Base-by-base conservation (phyloP, 2,888 invertebrate genomes). In the Leucophenga maculata region DNA sequence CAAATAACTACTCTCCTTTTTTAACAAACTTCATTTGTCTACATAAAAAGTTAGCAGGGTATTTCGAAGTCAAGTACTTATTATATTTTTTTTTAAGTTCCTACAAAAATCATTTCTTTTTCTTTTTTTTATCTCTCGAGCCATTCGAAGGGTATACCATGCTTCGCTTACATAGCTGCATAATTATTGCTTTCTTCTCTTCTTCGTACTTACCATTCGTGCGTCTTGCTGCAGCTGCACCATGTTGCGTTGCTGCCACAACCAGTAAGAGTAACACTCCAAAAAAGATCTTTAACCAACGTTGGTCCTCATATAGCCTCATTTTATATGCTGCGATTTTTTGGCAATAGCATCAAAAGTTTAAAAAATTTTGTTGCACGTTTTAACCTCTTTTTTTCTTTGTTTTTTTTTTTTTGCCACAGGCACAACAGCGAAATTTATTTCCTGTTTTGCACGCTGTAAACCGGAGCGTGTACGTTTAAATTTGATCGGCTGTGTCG, bases 241-340 rank as follows among this genome's bases (percentile, higher is more conserved):
- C 62, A 44, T 62, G 44, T 18, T 44, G 62, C 22, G 62, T 44
- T 13, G 46, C 62, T 13, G 31, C 46, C 22, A 48, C 46, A 22
- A 46, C 44, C 13, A 64, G 62, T 20, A 64, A 46, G 62, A 46
- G 13, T 8, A 64, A 50, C 14, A 50, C 16, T 50, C 50, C 39
- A 20, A 57, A 16, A 74, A 84, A 79, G 70, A 84, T 74, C 71
- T 80, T 85, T 71, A 83, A 73, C 84, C 83, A 83, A 74, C 83
- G 84, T 79, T 85, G 78, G 85, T 86, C 86, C 85, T 79, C 48
- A 64, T 46, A n/a, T 22, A 48, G 62, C 46, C 62, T 64, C 62
- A 64, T 64, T 64, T 64, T 62, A 13, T 50, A 6, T 46, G n/a
- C 32, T 26, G 11, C 48, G 62, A 20, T 6, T 20, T 64, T 64